Evolutionary conservation across 2,797 vertebrate genomes (phyloP).

Genomic region (Xiphorhynchus erythropygius): DNA sequence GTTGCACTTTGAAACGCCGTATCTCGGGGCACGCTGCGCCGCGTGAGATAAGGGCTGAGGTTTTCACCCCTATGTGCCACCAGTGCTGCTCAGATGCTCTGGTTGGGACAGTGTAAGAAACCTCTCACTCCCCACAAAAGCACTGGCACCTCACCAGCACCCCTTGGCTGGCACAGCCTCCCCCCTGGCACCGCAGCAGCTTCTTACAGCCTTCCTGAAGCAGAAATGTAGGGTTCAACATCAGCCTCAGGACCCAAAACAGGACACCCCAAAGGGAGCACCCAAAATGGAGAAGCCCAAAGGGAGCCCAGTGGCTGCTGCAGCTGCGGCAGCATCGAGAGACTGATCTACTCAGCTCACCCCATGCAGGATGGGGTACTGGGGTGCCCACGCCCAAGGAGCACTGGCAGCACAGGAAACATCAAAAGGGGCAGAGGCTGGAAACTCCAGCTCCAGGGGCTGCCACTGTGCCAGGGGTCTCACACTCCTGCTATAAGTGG

Average conservation of each 20-base stretch:
- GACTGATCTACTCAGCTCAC: too few relatives aligned
- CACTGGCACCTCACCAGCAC: accelerated
- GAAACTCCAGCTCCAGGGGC: background rate
- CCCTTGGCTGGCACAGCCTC: accelerated
- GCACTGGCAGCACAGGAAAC: background rate
- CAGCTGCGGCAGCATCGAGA: accelerated
- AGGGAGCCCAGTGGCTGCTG: background rate
- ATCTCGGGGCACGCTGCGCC: background rate
- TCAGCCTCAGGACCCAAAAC: background rate
- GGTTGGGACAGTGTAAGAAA: background rate
- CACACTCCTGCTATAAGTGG: background rate
- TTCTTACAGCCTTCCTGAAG: background rate
- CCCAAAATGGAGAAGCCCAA: background rate
- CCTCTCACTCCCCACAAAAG: background rate
- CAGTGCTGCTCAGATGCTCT: accelerated
- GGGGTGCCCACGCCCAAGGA: accelerated
- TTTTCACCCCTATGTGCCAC: background rate
- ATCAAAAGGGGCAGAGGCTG: background rate
- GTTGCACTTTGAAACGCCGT: constrained; percentile 9
- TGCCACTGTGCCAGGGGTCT: background rate
- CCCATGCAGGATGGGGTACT: accelerated
- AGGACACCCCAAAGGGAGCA: background rate
- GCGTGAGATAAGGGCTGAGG: background rate
- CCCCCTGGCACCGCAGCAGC: accelerated
- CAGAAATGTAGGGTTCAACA: background rate